These are phyloP conservation scores for Microcaecilia unicolor DNA, from an alignment of 2,797 vertebrate genomes.

Conservation along the genomic window DNA sequence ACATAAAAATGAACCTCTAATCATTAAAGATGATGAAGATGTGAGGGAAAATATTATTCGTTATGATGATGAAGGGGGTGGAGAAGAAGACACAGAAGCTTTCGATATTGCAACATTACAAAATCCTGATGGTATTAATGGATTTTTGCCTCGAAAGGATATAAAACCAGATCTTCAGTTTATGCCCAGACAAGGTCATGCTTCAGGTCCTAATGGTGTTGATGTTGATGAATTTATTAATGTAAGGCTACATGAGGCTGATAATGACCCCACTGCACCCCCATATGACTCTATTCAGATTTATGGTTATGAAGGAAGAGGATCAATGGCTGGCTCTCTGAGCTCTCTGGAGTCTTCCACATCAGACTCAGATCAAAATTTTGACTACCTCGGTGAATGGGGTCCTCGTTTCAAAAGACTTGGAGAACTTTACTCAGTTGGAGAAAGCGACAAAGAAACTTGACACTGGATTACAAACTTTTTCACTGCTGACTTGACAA, in stretches of 20 bases:
- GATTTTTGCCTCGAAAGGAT: conserved; percentile 93
- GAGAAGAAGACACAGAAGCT: conserved; percentile 95
- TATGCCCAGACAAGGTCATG: conserved; percentile 89
- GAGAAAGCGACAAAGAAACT: conserved; percentile 95
- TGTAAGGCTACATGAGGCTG: conserved; percentile 91
- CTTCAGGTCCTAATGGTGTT: conserved; percentile 88
- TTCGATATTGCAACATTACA: conserved; percentile 97
- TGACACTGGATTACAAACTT: conserved; percentile 75
- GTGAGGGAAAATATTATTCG: conserved; percentile 96
- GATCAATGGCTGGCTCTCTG: conserved; percentile 89
- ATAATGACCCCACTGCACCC: conserved; percentile 90
- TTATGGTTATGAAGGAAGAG: conserved; percentile 94
- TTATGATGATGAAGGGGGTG: conserved; percentile 93
- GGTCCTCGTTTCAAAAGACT: conserved; percentile 98
- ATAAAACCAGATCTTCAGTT: conserved; percentile 97
- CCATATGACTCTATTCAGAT: conserved; percentile 98
- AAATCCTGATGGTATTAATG: conserved; percentile 93
- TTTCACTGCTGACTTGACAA: conserved; percentile 62
- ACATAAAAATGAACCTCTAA: conserved; percentile 93
- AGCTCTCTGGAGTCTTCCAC: conserved; percentile 91
- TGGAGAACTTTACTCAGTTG: conserved; percentile 95
- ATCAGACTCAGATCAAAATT: conserved; percentile 98
- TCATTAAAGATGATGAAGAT: conserved; percentile 96
- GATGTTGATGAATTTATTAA: conserved; percentile 98
- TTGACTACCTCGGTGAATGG: conserved; percentile 99